phyloP scores from a whole-genome alignment of 2,797 vertebrate genomes.

The Peromyscus nudipes region DNA sequence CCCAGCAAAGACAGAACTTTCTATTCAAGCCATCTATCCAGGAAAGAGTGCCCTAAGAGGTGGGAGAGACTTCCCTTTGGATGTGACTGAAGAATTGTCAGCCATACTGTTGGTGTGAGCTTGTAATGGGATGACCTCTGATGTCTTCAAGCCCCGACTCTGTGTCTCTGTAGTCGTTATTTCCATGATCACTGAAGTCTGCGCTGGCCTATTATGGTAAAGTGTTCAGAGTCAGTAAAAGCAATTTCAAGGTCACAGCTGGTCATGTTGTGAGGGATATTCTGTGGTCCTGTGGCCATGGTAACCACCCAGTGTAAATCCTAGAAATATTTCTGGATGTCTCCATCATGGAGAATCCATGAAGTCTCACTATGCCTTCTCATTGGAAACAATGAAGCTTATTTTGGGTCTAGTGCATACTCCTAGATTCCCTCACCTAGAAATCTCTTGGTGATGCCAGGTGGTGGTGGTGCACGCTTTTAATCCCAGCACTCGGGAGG shows the following conservation, averaged over 20 bases:
- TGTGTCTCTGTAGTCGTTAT: background rate
- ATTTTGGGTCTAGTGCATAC: background rate
- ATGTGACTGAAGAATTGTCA: background rate
- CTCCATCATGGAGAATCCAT: background rate
- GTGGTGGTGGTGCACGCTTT: too few species aligned
- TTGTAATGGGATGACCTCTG: conserved; percentile 9
- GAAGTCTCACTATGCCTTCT: background rate
- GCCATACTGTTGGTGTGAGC: background rate
- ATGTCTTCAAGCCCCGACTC: background rate
- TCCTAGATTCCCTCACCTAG: background rate
- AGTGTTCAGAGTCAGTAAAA: background rate
- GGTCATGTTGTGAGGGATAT: background rate
- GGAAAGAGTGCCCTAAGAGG: background rate
- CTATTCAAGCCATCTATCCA: background rate
- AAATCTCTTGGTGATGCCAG: background rate
- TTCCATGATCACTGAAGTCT: background rate
- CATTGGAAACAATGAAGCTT: background rate
- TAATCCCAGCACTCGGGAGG: too few species aligned
- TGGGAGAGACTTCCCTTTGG: background rate
- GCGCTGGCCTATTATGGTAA: background rate
- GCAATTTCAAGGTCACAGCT: background rate
- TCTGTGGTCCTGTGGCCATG: background rate
- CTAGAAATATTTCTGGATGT: conserved; percentile 13
- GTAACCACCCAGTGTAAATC: background rate
- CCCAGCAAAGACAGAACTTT: background rate